Percentiles rank a stretch among this genome's conserved stretches.
phyloP scores from a whole-genome alignment of 2,797 vertebrate genomes.

The Calcarius lapponicus region DNA sequence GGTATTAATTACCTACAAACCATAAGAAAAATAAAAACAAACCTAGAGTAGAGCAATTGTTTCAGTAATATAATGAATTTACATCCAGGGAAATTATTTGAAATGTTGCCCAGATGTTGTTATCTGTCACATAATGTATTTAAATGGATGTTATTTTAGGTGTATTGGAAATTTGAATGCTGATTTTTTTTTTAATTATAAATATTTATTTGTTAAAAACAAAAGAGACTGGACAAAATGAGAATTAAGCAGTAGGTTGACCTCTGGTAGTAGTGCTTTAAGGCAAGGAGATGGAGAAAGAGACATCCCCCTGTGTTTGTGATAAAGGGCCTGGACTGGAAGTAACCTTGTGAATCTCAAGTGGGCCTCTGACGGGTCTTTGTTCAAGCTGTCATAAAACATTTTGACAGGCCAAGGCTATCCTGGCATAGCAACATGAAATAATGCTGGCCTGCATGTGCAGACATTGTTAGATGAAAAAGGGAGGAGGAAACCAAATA shows the following conservation, averaged over 20 bases:
- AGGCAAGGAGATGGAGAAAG: constrained; percentile 71
- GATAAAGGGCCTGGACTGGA: constrained; percentile 70
- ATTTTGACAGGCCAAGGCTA: constrained; percentile 79
- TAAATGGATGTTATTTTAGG: neutral
- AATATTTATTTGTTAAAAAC: constrained; percentile 67
- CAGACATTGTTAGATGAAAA: constrained; percentile 74
- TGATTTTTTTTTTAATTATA: constrained; percentile 41
- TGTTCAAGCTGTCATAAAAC: constrained; percentile 81
- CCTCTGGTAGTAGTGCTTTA: constrained; percentile 52
- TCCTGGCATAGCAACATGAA: constrained; percentile 76
- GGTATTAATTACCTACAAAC: neutral
- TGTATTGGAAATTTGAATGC: neutral
- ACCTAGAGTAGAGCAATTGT: constrained; percentile 26
- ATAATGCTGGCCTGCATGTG: constrained; percentile 68
- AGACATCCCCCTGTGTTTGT: constrained; percentile 64
- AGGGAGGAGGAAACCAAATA: constrained; percentile 75
- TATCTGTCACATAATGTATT: neutral
- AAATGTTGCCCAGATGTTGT: constrained; percentile 60
- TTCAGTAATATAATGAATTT: constrained; percentile 46
- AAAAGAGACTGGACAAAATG: constrained; percentile 54
- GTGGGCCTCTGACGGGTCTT: constrained; percentile 73
- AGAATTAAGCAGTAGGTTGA: constrained; percentile 73
- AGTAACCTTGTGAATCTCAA: constrained; percentile 77
- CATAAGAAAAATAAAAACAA: neutral
- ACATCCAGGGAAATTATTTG: neutral